These are phyloP conservation scores for Ephialtes manifestator DNA, from an alignment of 2,888 invertebrate species.

Conservation along the genomic window DNA sequence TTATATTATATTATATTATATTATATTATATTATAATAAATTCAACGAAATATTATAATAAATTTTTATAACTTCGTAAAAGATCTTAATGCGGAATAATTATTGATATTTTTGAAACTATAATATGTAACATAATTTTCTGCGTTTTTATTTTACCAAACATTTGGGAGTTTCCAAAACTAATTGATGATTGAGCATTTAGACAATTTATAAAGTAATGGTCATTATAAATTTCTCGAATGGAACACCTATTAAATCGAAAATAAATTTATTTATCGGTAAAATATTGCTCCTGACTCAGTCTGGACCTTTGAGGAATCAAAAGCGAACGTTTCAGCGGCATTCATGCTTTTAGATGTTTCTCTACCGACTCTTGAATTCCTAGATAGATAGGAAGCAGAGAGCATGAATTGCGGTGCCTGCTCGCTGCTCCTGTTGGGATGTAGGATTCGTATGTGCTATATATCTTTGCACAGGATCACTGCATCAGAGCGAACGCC, in stretches of 20 bases:
- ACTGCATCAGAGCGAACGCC: slow-evolving; percentile 56
- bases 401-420: slow-evolving; percentile 61
- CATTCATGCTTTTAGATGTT: slow-evolving; percentile 45
- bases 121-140: no score
- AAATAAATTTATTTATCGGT: neutral
- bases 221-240: neutral
- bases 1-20: no score
- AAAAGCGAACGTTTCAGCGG: slow-evolving; percentile 44
- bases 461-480: slow-evolving; percentile 65
- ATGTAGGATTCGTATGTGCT: slow-evolving; percentile 55
- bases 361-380: slow-evolving; percentile 56
- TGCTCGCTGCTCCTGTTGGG: slow-evolving; percentile 52
- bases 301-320: slow-evolving; percentile 45
- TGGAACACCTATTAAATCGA: neutral
- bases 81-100: no score
- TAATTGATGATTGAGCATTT: no score
- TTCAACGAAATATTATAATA: no score
- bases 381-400: slow-evolving; percentile 50
- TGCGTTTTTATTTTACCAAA: no score
- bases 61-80: no score
- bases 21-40: no score
- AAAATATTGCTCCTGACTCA: neutral
- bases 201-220: neutral
- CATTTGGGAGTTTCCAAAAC: no score
- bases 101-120: no score